Conservation (phyloP, 92 coral and sea anemone genomes). For the Epizoanthus fatuus region DNA sequence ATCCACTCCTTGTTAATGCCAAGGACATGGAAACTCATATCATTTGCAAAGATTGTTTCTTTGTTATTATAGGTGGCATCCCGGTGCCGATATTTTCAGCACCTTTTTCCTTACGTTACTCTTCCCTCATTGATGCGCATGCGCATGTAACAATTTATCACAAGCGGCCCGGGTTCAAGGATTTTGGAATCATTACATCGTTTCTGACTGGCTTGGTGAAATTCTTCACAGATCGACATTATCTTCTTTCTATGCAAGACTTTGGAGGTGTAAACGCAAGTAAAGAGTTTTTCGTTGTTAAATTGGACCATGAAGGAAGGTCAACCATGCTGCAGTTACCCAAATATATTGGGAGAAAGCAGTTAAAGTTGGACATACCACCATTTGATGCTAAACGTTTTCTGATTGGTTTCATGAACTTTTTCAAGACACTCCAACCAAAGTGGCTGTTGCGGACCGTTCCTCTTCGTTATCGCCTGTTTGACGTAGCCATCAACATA, state of each 20-base stretch:
- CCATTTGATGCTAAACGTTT: constrained; percentile 65
- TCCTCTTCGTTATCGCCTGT: constrained; percentile 62
- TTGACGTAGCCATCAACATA: constrained; percentile 48
- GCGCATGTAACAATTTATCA: constrained; percentile 52
- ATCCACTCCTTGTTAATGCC: constrained; percentile 64
- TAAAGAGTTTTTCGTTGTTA: constrained; percentile 60
- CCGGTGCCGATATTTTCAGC: constrained; percentile 81
- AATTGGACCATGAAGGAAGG: constrained; percentile 41
- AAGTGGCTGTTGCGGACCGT: constrained; percentile 66
- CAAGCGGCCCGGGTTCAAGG: constrained; percentile 60
- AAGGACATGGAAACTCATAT: constrained; percentile 70
- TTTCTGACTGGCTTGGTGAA: constrained; percentile 63
- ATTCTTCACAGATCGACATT: constrained; percentile 51
- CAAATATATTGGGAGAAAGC: constrained; percentile 35
- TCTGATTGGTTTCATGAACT: constrained; percentile 77
- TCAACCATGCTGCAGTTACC: constrained; percentile 68
- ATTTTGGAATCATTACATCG: constrained; percentile 51
- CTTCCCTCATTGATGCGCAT: constrained; percentile 52
- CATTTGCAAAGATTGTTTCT: constrained; percentile 71
- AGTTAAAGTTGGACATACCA: constrained; percentile 41
- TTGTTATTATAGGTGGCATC: constrained; percentile 56
- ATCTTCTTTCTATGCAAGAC: constrained; percentile 65
- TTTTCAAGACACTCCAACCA: constrained; percentile 63
- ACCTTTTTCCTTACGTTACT: constrained; percentile 58
- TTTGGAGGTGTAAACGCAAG: constrained; percentile 56